phyloP scores from a whole-genome alignment of 53 echinoderm and acorn worm genomes.

The Holothuria scabra region DNA sequence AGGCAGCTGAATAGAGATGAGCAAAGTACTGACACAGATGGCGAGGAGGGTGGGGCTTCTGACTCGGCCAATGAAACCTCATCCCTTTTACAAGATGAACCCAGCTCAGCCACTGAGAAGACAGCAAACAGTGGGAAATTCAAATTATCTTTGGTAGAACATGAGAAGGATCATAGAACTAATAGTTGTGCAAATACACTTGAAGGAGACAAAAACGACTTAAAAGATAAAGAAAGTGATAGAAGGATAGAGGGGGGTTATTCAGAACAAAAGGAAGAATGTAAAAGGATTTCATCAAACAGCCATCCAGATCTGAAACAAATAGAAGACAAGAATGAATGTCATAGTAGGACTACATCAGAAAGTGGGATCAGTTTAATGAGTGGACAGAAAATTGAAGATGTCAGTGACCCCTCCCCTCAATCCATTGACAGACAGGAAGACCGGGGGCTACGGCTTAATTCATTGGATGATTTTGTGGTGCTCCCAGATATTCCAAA shows the following conservation, averaged over 20 bases:
- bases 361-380: conserved; percentile 42
- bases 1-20: neutral
- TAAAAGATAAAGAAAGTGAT: neutral
- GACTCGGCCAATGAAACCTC: conserved; percentile 35
- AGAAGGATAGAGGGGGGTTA: too few relatives aligned
- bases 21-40: neutral
- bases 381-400: conserved; percentile 31
- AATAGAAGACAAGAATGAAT: conserved; percentile 1
- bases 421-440: neutral
- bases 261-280: too few relatives aligned
- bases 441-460: neutral
- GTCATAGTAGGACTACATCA: conserved; percentile 16
- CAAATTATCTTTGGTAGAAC: neutral
- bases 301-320: too few relatives aligned
- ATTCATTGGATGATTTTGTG: conserved; percentile 71
- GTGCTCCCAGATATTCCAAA: conserved; percentile 73
- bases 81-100: conserved; percentile 22
- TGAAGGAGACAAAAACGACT: neutral
- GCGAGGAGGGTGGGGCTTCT: neutral
- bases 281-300: too few relatives aligned
- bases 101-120: neutral
- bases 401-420: conserved; percentile 11
- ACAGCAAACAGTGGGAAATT: neutral
- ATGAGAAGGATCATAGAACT: too few relatives aligned
- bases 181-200: neutral